Conservation (phyloP, 2,888 invertebrate genomes). For the Drosophila diplacantha region DNA sequence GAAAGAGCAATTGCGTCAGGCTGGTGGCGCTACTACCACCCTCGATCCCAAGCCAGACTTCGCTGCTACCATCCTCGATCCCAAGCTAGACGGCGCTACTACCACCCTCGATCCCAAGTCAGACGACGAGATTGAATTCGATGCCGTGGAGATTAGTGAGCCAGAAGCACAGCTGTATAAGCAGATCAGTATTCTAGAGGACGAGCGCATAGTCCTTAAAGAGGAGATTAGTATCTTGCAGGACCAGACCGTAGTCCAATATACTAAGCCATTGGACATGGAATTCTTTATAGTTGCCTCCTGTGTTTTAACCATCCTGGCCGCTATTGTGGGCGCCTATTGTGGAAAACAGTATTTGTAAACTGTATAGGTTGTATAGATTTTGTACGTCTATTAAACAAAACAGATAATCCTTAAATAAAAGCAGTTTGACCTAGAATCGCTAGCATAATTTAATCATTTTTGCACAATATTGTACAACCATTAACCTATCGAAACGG, state of each 20-base stretch:
- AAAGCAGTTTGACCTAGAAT: neutral
- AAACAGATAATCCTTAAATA: neutral
- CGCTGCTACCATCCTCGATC: too few species aligned
- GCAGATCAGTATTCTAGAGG: slow-evolving; percentile 31
- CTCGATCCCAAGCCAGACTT: too few species aligned
- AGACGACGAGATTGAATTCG: neutral
- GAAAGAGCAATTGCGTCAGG: slow-evolving; percentile 3
- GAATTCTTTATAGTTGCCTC: neutral
- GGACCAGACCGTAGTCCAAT: neutral
- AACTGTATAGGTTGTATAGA: neutral
- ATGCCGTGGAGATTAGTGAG: slow-evolving; percentile 9
- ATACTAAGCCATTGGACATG: neutral
- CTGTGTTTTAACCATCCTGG: slow-evolving; percentile 1
- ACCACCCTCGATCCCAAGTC: too few species aligned
- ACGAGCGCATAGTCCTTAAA: slow-evolving; percentile 18
- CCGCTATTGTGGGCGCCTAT: slow-evolving; percentile 11
- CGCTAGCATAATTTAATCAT: too few species aligned
- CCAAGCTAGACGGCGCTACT: neutral
- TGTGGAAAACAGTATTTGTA: slow-evolving; percentile 19
- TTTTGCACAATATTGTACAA: neutral
- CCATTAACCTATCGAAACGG: neutral
- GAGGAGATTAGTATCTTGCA: neutral
- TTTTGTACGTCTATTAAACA: slow-evolving; percentile 4
- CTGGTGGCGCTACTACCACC: slow-evolving; percentile 3
- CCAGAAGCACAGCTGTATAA: slow-evolving; percentile 16